phyloP scores from a whole-genome alignment of 2,113 vertebrate genomes.

The Apteryx mantelli region DNA sequence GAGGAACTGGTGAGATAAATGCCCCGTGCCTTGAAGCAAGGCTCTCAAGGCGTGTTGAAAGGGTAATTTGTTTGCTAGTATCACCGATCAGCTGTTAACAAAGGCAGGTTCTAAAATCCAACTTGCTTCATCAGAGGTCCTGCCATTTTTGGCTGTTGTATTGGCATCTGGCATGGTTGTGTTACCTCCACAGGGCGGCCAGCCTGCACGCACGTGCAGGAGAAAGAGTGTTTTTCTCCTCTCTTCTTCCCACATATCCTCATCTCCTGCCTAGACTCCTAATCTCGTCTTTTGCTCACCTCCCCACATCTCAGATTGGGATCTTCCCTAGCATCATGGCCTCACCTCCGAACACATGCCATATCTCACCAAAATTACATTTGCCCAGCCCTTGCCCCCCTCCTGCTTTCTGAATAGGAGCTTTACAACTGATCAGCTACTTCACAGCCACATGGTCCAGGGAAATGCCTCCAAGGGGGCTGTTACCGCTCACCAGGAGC shows the following conservation, averaged over 20 bases:
- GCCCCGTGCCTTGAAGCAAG: neutral
- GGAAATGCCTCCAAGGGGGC: rapidly evolving
- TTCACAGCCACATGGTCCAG: neutral
- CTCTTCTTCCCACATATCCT: neutral
- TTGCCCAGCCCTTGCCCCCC: neutral
- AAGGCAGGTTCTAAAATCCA: too few relatives aligned
- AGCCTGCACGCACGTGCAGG: neutral
- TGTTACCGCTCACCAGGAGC: neutral
- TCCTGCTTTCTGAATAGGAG: neutral
- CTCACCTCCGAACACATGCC: neutral
- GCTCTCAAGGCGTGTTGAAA: neutral
- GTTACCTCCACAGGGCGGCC: neutral
- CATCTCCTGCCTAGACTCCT: neutral
- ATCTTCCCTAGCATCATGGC: neutral
- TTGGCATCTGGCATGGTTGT: neutral
- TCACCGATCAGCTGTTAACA: neutral
- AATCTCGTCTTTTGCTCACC: neutral
- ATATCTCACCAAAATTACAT: neutral
- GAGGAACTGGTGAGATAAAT: neutral
- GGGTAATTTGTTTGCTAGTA: neutral
- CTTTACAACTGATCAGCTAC: neutral
- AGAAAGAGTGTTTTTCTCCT: neutral
- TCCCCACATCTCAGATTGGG: neutral
- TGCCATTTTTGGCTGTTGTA: neutral
- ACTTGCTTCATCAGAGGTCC: neutral